Evolutionary conservation across 2,888 invertebrate species (phyloP).

Genomic region (Cataglyphis altisquamis): DNA sequence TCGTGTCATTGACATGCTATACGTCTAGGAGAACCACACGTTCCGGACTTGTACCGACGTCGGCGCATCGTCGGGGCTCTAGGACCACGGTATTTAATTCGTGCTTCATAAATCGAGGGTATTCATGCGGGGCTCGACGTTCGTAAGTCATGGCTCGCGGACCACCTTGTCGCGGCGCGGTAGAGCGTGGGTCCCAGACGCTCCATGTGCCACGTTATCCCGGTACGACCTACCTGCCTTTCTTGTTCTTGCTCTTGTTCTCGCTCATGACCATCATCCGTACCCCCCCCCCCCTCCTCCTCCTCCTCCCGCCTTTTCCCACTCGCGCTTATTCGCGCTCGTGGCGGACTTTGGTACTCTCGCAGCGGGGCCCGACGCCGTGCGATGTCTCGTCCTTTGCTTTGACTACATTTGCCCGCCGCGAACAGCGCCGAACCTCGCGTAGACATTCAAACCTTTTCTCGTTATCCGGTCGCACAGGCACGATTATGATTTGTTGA

Average conservation of each 20-base stretch:
- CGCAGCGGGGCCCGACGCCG: slow-evolving; percentile 50
- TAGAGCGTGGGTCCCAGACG: slow-evolving; percentile 80
- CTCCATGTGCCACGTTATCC: slow-evolving; percentile 81
- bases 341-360: slow-evolving; percentile 45
- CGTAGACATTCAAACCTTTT: slow-evolving; percentile 76
- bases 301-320: not conserved
- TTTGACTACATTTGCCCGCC: slow-evolving; percentile 40
- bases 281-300: too few relatives aligned
- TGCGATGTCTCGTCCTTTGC: slow-evolving; percentile 54
- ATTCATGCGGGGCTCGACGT: slow-evolving; percentile 76
- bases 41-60: not conserved
- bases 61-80: slow-evolving; percentile 40
- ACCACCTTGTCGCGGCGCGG: slow-evolving; percentile 81
- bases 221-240: slow-evolving; percentile 77
- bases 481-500: slow-evolving; percentile 85
- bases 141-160: slow-evolving; percentile 73
- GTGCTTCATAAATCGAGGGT: slow-evolving; percentile 80
- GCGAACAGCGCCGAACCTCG: slow-evolving; percentile 65
- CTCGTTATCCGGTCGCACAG: slow-evolving; percentile 82
- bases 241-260: slow-evolving; percentile 77
- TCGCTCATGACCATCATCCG: slow-evolving; percentile 71
- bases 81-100: slow-evolving; percentile 78
- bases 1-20: not conserved
- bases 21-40: not conserved
- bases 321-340: slow-evolving; percentile 37